Evolutionary conservation across 1,140 invertebrate genomes (phyloP).

Genomic region (Callitettix versicolor): DNA sequence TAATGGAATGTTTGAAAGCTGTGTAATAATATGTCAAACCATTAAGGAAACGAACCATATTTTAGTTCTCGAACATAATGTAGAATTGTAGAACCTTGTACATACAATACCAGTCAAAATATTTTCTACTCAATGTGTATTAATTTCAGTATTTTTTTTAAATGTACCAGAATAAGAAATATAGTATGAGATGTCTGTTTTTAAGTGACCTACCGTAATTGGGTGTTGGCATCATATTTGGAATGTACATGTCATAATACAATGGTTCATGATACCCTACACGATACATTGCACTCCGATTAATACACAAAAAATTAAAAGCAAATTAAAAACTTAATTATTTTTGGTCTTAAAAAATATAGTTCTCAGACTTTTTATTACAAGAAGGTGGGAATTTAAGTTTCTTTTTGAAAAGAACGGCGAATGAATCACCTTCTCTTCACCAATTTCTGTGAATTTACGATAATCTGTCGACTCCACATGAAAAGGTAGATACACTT

Average conservation of each 20-base stretch:
- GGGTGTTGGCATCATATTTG: neutral
- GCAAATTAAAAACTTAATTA: neutral
- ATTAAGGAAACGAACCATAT: too few species aligned
- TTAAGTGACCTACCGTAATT: neutral
- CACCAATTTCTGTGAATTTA: slow-evolving; percentile 79
- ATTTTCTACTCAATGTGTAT: too few species aligned
- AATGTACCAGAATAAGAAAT: too few species aligned
- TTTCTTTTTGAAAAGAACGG: slow-evolving; percentile 6
- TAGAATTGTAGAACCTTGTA: too few species aligned
- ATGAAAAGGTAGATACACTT: slow-evolving; percentile 74
- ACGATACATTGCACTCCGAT: neutral
- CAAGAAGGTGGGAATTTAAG: slow-evolving; percentile 2
- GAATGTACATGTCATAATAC: neutral
- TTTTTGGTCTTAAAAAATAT: slow-evolving; percentile 4
- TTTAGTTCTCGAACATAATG: too few species aligned
- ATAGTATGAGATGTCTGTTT: too few species aligned
- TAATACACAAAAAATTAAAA: slow-evolving; percentile 6
- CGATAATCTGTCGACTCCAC: slow-evolving; percentile 80
- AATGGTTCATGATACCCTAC: slow-evolving; percentile 2
- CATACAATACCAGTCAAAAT: too few species aligned
- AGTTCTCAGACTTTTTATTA: slow-evolving; percentile 11
- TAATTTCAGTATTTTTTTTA: too few species aligned
- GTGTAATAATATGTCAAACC: too few species aligned
- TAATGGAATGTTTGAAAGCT: too few species aligned
- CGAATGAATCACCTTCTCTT: slow-evolving; percentile 57